These are phyloP conservation scores for Podarcis raffonei DNA, from an alignment of 2,113 vertebrate genomes.

Conservation along the genomic window DNA sequence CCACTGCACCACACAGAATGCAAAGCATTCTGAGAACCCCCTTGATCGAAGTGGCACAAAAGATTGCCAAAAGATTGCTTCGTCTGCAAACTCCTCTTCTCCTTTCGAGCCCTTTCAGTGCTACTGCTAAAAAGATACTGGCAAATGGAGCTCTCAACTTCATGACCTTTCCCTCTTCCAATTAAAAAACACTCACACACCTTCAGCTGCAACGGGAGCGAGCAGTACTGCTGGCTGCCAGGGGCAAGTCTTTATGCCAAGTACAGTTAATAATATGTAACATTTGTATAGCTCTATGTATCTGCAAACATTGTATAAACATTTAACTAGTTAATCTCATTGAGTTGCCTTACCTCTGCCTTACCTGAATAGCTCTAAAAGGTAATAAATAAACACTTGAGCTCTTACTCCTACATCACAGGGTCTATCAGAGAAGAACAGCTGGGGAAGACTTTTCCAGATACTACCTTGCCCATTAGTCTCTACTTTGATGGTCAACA, in stretches of 20 bases:
- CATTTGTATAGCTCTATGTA: slow-evolving; percentile 5
- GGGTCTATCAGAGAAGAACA: too few relatives aligned
- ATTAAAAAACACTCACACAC: neutral
- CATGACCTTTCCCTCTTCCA: neutral
- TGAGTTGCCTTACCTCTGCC: slow-evolving; percentile 15
- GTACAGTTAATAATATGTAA: neutral
- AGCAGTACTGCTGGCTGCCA: neutral
- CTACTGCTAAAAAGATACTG: neutral
- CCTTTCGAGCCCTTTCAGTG: neutral
- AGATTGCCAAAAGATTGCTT: neutral
- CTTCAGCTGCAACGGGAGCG: slow-evolving; percentile 1
- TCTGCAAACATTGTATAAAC: slow-evolving; percentile 23
- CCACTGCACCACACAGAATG: too few relatives aligned
- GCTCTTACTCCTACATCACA: neutral
- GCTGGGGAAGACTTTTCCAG: neutral
- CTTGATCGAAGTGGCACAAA: neutral
- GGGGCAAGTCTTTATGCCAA: slow-evolving; percentile 1
- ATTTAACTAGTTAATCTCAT: slow-evolving; percentile 8
- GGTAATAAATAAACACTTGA: neutral
- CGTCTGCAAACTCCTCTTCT: too few relatives aligned
- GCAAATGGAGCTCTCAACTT: neutral
- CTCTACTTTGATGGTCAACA: neutral
- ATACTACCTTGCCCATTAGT: neutral
- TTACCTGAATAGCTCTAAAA: slow-evolving; percentile 13
- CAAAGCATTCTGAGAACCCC: neutral